Evolutionary conservation across 1,140 invertebrate species (phyloP).

Genomic region (Zaprionus gabonicus): DNA sequence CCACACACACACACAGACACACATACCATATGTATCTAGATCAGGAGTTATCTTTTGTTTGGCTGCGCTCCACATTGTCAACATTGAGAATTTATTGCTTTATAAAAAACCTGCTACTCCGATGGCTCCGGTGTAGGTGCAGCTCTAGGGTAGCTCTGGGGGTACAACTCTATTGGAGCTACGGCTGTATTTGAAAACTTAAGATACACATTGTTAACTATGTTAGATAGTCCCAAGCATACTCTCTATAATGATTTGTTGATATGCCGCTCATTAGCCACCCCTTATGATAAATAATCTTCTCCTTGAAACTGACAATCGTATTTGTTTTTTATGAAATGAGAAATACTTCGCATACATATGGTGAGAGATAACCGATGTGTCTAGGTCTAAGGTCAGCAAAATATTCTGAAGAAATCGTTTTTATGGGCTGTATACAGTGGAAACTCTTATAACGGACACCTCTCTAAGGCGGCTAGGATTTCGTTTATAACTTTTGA

Average conservation of each 20-base stretch:
- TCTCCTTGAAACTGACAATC: neutral
- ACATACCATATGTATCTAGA: conserved; percentile 33
- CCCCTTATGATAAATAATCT: neutral
- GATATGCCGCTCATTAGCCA: neutral
- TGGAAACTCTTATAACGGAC: no score
- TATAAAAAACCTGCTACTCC: conserved; percentile 48
- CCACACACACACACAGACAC: conserved; percentile 4
- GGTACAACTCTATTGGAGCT: conserved; percentile 54
- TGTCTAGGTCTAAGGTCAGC: neutral
- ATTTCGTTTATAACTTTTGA: no score
- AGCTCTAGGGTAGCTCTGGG: neutral
- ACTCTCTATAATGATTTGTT: neutral
- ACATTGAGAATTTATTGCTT: conserved; percentile 55
- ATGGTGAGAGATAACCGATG: neutral
- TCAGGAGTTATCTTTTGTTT: conserved; percentile 49
- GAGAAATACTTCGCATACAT: neutral
- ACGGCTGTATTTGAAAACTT: neutral
- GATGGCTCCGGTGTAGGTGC: neutral
- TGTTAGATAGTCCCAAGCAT: neutral
- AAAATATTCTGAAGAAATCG: neutral
- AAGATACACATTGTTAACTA: neutral
- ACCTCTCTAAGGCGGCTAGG: no score
- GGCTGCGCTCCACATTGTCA: conserved; percentile 31
- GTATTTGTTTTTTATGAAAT: no score
- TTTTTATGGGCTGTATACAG: no score